These are phyloP conservation scores for Carassius auratus DNA, from an alignment of 2,113 vertebrate genomes.

Conservation along the genomic window DNA sequence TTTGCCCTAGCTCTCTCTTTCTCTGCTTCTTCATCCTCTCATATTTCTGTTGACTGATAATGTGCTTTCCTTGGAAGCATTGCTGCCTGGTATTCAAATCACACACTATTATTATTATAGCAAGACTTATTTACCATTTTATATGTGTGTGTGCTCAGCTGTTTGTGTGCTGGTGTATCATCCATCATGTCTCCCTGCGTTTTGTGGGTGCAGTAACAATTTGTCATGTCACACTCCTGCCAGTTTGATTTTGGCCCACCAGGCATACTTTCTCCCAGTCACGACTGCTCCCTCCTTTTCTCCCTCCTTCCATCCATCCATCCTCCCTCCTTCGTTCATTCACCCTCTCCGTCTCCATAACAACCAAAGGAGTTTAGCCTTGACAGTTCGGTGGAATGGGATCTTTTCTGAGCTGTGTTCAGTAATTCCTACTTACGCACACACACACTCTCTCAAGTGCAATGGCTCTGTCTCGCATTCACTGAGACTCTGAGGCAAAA, in stretches of 20 bases:
- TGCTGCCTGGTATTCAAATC: neutral
- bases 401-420: neutral
- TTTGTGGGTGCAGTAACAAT: constrained; percentile 22
- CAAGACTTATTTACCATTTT: neutral
- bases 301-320: neutral
- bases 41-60: neutral
- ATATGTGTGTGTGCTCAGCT: constrained; percentile 8
- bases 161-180: neutral
- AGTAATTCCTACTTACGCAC: neutral
- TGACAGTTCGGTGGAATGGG: constrained; percentile 5
- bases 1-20: neutral
- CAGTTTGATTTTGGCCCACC: constrained; percentile 22
- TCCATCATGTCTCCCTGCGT: constrained; percentile 29
- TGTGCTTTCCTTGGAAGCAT: neutral
- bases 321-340: neutral
- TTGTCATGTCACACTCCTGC: constrained; percentile 32
- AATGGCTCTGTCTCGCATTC: neutral
- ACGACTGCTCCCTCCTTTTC: neutral
- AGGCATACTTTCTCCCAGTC: constrained; percentile 29
- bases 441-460: neutral
- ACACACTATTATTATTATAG: constrained; percentile 1
- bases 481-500: neutral
- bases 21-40: neutral
- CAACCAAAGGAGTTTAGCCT: constrained; percentile 29
- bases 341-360: constrained; percentile 37